Percentiles rank a stretch among this genome's conserved stretches.
phyloP scores from a whole-genome alignment of 2,888 invertebrate genomes.

The Diaphora mendica region DNA sequence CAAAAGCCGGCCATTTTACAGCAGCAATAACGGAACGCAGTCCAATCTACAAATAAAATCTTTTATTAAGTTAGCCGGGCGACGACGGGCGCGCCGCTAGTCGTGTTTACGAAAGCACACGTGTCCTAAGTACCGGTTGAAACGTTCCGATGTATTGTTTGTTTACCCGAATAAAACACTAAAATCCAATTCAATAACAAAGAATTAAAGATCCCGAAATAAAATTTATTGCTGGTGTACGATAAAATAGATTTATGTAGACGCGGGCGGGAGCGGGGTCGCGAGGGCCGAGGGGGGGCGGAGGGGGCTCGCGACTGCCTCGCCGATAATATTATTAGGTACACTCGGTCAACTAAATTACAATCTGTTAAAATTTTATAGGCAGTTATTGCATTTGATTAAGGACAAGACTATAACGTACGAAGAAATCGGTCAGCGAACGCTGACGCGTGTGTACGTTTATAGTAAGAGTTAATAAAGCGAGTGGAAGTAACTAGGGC shows the following conservation, averaged over 20 bases:
- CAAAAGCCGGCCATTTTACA: constrained; percentile 76
- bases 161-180: constrained; percentile 87
- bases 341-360: constrained; percentile 70
- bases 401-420: constrained; percentile 36
- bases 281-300: constrained; percentile 42
- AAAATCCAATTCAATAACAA: constrained; percentile 87
- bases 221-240: constrained; percentile 85
- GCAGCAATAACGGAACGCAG: constrained; percentile 69
- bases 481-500: constrained; percentile 4
- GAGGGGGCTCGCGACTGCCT: constrained; percentile 59
- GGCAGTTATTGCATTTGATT: constrained; percentile 59
- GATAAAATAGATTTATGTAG: constrained; percentile 87
- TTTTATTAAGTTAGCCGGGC: constrained; percentile 76
- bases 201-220: constrained; percentile 87
- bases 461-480: constrained; percentile 18
- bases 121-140: constrained; percentile 81
- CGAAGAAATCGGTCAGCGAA: constrained; percentile 32
- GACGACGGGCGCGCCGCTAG: constrained; percentile 70
- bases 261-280: constrained; percentile 59
- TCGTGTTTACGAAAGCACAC: constrained; percentile 78
- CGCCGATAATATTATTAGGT: constrained; percentile 78
- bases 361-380: constrained; percentile 56
- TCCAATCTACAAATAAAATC: constrained; percentile 81
- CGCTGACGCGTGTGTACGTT: constrained; percentile 13
- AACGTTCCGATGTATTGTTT: constrained; percentile 83